Conservation (phyloP, 2,113 vertebrate genomes). For the Onychostruthus taczanowskii region DNA sequence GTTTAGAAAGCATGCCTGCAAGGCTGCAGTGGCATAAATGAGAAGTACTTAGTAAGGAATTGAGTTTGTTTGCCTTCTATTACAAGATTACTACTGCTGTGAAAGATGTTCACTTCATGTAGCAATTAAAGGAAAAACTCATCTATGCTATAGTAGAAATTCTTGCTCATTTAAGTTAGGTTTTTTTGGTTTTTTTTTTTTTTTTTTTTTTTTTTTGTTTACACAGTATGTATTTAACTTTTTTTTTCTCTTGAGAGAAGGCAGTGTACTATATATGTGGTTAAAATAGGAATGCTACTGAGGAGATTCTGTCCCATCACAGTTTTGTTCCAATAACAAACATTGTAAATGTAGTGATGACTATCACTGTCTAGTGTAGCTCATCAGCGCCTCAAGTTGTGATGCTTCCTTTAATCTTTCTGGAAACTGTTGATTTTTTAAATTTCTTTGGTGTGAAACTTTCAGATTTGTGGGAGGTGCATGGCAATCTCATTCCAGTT, state of each 20-base stretch:
- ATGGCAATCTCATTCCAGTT: not conserved
- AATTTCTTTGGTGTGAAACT: constrained; percentile 1
- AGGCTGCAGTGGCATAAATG: not conserved
- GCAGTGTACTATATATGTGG: not conserved
- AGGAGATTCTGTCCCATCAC: not conserved
- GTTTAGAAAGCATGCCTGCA: not conserved
- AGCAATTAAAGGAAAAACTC: not conserved
- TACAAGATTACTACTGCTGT: not conserved
- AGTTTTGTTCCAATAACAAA: not conserved
- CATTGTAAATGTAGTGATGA: not conserved
- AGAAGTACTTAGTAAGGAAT: not conserved
- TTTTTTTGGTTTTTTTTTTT: not conserved
- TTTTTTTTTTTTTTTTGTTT: not conserved
- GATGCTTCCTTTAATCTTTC: not conserved
- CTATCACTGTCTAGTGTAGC: not conserved
- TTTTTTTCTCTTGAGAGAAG: not conserved
- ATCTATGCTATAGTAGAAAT: not conserved
- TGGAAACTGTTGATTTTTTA: not conserved
- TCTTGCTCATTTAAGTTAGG: not conserved
- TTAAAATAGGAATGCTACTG: not conserved
- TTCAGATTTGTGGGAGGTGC: not conserved
- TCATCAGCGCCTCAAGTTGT: not conserved
- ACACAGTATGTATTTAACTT: not conserved
- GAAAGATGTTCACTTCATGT: not conserved
- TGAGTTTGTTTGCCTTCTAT: not conserved